These are phyloP conservation scores for Carcharodon carcharias DNA, from an alignment of 2,797 vertebrate species.

Conservation along the genomic window DNA sequence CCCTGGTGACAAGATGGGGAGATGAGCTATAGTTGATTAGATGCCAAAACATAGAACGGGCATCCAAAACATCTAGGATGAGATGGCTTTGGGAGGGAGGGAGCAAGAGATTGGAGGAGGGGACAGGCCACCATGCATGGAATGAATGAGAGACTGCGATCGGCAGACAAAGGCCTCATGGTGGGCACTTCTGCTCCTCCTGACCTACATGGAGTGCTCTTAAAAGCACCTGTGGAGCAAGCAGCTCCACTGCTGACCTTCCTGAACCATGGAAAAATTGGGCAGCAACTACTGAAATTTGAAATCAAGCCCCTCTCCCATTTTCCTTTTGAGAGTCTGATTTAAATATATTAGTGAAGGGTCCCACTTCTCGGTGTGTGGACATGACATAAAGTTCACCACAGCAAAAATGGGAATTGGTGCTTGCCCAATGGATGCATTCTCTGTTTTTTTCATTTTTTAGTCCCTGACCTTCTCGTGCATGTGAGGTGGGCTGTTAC, in stretches of 20 bases:
- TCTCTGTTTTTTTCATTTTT: not conserved
- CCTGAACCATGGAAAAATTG: not conserved
- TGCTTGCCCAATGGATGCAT: not conserved
- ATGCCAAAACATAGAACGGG: not conserved
- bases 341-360: too few species aligned
- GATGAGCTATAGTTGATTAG: not conserved
- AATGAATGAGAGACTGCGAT: not conserved
- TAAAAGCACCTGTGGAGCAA: not conserved
- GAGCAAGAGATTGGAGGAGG: not conserved
- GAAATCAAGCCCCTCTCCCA: not conserved
- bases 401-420: not conserved
- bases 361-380: too few species aligned
- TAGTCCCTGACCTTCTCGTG: not conserved
- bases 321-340: too few species aligned
- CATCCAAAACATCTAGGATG: not conserved
- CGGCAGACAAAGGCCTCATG: not conserved
- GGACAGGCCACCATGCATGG: not conserved
- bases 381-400: too few species aligned
- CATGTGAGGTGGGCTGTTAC: not conserved
- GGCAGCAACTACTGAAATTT: not conserved
- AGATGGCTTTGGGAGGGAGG: not conserved
- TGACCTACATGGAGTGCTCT: not conserved
- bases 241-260: not conserved
- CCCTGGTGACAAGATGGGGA: not conserved
- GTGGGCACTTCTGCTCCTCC: not conserved